Base-by-base conservation (phyloP, 2,888 invertebrate species). In the Camponotus fellah region DNA sequence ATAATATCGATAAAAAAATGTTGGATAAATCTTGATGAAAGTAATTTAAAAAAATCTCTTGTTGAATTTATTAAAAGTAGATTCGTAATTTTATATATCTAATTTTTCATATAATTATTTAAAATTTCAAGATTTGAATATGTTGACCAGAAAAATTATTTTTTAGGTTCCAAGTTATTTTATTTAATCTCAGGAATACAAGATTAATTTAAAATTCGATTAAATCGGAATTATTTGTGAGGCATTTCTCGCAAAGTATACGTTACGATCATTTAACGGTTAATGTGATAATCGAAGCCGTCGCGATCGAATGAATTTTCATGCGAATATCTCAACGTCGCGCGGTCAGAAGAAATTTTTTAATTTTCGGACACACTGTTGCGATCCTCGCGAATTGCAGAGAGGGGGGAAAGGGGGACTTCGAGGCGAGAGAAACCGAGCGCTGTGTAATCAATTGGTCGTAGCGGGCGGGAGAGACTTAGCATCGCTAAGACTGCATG, bases 361-460 rank as follows among this genome's bases (percentile, higher is more conserved):
- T 81, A 84, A 86, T 88, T 87, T 87, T 88, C 82, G 82, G 76
- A 68, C 83, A 72, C 80, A 34, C 62, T 72, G 76, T 12, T 3
- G 64, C 82, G 82, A 82, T 81, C 82, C 88, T 87, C 85, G 88
- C 85, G 85, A 34, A 71, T 83, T 75, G 64, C 64, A 40, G 53
- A 17, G 53, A 10, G 21, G 5, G n/a, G 21, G 46, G 37, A 43
- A 32, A 72, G 82, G 46, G 34, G 83, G 85, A 85, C 90, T 90
- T 88, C 74, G 88, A 88, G 85, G 85, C 87, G 88, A 88, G 83
- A 85, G 91, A 83, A 83, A 80, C 87, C 85, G 85, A 88, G 86
- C 49, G 49, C 85, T 86, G 26, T 37, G 92, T 92, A 93, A 94
- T 94, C 94, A 93, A 94, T 94, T 92, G 93, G 92, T 92, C 86